Conservation (phyloP, 2,888 invertebrate species). For the Tinea semifulvella region DNA sequence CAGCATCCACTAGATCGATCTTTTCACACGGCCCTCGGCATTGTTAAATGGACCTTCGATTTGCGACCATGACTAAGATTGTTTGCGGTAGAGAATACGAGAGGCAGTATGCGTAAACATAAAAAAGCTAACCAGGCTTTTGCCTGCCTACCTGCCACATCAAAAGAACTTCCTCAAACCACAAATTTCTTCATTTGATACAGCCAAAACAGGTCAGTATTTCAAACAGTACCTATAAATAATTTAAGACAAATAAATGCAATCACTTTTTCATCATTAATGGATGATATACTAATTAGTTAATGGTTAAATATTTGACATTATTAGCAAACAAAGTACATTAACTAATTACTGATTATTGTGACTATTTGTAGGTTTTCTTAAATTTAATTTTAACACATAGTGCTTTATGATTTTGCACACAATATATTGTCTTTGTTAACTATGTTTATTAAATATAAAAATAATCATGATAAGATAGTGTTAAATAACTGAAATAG, state of each 20-base stretch:
- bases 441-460: neutral
- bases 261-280: neutral
- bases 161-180: conserved; percentile 42
- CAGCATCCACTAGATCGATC: conserved; percentile 45
- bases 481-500: neutral
- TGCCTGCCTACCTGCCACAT: conserved; percentile 56
- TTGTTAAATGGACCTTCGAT: conserved; percentile 63
- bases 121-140: conserved; percentile 57
- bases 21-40: conserved; percentile 58
- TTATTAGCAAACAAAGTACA: neutral
- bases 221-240: too few species aligned
- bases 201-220: conserved; percentile 35
- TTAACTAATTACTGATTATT: neutral
- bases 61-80: conserved; percentile 50
- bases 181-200: conserved; percentile 52
- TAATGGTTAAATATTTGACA: neutral
- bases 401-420: neutral
- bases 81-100: conserved; percentile 48
- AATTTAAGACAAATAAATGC: too few species aligned
- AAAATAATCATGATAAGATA: neutral
- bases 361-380: neutral
- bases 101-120: conserved; percentile 63
- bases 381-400: conserved; percentile 1
- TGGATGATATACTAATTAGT: neutral
- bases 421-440: conserved; percentile 2